A percentile compares a stretch with the other conserved stretches of the same genome.
Evolutionary conservation across 1,140 invertebrate genomes (phyloP).

Genomic region (Rhagoletis pomonella): DNA sequence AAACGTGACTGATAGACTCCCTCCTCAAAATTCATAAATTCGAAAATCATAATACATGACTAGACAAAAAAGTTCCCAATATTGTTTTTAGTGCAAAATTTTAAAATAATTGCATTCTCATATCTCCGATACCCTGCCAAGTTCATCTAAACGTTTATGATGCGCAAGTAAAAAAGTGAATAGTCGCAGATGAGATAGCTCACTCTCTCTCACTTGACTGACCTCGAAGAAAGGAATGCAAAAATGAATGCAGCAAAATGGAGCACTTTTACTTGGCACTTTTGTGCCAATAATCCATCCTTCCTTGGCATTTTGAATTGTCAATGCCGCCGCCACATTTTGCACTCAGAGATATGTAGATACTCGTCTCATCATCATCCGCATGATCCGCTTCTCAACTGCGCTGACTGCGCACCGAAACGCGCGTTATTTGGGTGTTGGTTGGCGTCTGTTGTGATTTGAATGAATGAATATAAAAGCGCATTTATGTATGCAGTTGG

Average conservation of each 20-base stretch:
- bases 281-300: conserved; percentile 11
- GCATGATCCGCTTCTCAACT: not conserved
- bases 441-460: not conserved
- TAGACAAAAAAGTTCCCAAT: no score
- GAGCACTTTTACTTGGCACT: not conserved
- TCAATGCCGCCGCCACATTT: not conserved
- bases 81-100: no score
- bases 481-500: not conserved
- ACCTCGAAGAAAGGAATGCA: not conserved
- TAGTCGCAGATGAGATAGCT: not conserved
- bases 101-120: no score
- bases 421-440: not conserved
- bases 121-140: not conserved
- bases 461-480: conserved; percentile 19
- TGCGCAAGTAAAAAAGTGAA: not conserved
- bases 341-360: not conserved
- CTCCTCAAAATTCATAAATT: no score
- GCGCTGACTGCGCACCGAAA: not conserved
- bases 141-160: not conserved
- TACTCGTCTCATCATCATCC: not conserved
- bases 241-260: not conserved
- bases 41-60: no score
- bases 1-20: no score
- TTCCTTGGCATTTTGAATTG: not conserved
- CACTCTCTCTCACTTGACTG: not conserved